Conservation (phyloP, 2,113 vertebrate genomes). For the Rhombomys opimus region DNA sequence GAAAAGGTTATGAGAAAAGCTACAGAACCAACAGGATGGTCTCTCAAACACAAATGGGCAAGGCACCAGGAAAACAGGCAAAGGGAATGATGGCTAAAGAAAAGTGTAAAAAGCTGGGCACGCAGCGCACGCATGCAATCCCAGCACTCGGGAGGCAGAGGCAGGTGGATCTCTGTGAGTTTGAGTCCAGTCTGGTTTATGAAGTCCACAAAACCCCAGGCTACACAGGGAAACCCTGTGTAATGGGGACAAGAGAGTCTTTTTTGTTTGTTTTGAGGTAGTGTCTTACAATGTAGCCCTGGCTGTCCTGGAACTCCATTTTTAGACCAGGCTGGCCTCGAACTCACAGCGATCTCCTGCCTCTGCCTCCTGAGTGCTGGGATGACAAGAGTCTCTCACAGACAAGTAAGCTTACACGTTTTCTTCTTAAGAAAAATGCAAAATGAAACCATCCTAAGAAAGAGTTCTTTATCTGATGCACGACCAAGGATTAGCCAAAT, state of each 20-base stretch:
- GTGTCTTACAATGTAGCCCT: not conserved
- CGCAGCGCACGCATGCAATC: too few relatives aligned
- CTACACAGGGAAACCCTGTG: too few relatives aligned
- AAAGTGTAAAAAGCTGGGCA: not conserved
- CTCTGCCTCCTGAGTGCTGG: not conserved
- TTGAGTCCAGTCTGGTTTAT: not conserved
- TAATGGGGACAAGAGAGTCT: not conserved
- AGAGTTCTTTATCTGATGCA: not conserved
- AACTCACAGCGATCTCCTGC: not conserved
- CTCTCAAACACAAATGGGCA: not conserved
- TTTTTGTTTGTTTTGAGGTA: not conserved
- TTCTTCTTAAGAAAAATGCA: conserved; percentile 45
- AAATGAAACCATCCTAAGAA: conserved; percentile 27
- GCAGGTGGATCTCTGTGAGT: not conserved
- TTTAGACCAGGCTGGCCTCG: not conserved
- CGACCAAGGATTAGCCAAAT: conserved; percentile 33
- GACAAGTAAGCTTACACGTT: not conserved
- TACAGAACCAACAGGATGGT: not conserved
- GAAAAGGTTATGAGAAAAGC: not conserved
- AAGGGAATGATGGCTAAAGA: not conserved
- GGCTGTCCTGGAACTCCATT: not conserved
- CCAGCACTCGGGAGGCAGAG: not conserved
- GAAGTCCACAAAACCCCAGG: too few relatives aligned
- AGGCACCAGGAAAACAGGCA: not conserved
- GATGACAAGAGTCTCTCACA: not conserved